Percentiles rank a stretch among this genome's conserved stretches.
Conservation (phyloP, 2,797 vertebrate genomes). For the Pitangus sulphuratus region DNA sequence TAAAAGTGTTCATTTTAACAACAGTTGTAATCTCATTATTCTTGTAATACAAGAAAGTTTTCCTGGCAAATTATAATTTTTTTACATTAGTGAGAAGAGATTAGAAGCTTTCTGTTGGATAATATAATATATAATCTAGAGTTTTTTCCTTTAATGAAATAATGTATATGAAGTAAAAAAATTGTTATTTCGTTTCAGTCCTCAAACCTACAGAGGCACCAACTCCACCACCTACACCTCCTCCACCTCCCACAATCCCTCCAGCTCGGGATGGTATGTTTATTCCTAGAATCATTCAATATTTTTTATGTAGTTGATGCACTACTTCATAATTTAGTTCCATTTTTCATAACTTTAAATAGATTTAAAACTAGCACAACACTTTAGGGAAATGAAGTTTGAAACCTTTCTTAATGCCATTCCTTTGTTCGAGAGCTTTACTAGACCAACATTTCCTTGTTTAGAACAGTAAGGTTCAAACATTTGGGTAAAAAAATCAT, state of each 20-base stretch:
- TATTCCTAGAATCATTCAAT: not conserved
- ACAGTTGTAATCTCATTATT: not conserved
- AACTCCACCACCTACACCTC: slow-evolving; percentile 88
- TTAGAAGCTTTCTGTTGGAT: not conserved
- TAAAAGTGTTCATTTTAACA: not conserved
- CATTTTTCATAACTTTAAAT: not conserved
- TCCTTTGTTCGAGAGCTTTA: not conserved
- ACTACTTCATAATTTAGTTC: not conserved
- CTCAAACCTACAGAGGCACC: slow-evolving; percentile 91
- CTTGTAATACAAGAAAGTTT: not conserved
- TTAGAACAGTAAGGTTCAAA: not conserved
- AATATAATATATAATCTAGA: not conserved
- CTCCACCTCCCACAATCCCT: slow-evolving; percentile 93
- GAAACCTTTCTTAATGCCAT: not conserved
- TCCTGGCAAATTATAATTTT: not conserved
- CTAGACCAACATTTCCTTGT: not conserved
- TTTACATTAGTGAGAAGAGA: not conserved
- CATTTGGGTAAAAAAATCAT: not conserved
- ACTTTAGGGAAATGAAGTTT: not conserved
- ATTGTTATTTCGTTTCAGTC: slow-evolving; percentile 75
- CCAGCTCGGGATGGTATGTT: slow-evolving; percentile 90
- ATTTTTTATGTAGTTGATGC: not conserved
- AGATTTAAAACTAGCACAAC: not conserved
- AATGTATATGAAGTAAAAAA: not conserved
- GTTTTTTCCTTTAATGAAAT: not conserved